phyloP scores from a whole-genome alignment of 2,113 vertebrate genomes.

The Lophotis ruficrista region DNA sequence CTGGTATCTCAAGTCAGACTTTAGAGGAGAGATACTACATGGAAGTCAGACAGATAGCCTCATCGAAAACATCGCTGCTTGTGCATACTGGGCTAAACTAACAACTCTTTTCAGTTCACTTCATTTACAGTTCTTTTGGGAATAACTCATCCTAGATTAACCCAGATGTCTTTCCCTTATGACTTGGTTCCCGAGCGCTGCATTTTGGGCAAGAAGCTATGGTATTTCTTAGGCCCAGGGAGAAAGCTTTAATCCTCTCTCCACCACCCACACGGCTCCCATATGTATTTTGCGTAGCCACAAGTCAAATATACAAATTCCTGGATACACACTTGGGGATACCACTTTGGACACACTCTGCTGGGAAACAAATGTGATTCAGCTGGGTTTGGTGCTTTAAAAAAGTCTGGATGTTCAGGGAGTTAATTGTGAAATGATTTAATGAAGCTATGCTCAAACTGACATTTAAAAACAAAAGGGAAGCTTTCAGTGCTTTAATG shows the following conservation, averaged over 20 bases:
- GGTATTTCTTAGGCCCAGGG: slow-evolving; percentile 13
- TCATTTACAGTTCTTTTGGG: background rate
- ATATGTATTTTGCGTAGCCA: slow-evolving; percentile 65
- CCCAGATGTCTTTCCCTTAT: background rate
- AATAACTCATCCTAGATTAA: slow-evolving; percentile 21
- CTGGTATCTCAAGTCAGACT: background rate
- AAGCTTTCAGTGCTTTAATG: slow-evolving; percentile 72
- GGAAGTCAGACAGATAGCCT: background rate
- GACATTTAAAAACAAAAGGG: slow-evolving; percentile 72
- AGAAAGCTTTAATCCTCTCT: slow-evolving; percentile 54
- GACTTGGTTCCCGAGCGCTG: background rate
- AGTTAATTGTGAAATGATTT: slow-evolving; percentile 71
- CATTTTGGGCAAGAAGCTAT: slow-evolving; percentile 17
- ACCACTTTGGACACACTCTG: slow-evolving; percentile 62
- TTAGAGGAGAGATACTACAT: background rate
- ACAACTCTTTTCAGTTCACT: background rate
- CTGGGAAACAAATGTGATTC: slow-evolving; percentile 64
- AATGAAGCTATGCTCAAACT: slow-evolving; percentile 70
- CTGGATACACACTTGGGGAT: slow-evolving; percentile 59
- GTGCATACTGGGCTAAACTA: background rate
- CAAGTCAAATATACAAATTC: slow-evolving; percentile 64
- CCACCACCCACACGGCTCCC: slow-evolving; percentile 63
- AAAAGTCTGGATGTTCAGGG: slow-evolving; percentile 62
- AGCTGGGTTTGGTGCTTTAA: slow-evolving; percentile 56
- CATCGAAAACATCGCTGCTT: background rate